These are phyloP conservation scores for Monomorium pharaonis DNA, from an alignment of 1,140 invertebrate species.

Conservation along the genomic window DNA sequence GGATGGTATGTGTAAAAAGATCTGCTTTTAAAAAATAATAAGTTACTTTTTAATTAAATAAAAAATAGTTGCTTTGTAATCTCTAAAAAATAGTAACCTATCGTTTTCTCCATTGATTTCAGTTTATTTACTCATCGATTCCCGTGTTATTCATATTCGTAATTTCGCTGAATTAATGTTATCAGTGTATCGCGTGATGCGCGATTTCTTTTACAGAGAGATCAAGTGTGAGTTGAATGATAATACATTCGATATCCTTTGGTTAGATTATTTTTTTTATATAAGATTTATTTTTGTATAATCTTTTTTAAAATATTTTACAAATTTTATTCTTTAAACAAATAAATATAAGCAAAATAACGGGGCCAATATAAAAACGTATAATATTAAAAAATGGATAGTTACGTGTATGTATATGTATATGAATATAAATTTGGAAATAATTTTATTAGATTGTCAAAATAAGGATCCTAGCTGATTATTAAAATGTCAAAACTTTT, in stretches of 20 bases:
- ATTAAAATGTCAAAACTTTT: no score
- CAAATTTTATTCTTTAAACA: not conserved
- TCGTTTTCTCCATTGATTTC: not conserved
- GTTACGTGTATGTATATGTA: no score
- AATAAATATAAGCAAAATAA: conserved; percentile 5
- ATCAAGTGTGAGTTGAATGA: not conserved
- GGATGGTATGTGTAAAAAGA: not conserved
- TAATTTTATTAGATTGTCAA: no score
- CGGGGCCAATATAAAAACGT: not conserved
- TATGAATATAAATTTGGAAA: no score
- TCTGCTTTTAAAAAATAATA: no score
- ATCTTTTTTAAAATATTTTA: conserved; percentile 4
- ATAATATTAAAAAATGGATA: no score
- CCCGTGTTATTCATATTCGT: not conserved
- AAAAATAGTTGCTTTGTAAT: not conserved
- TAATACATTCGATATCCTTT: not conserved
- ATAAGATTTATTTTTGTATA: conserved; percentile 31
- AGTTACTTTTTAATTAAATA: conserved; percentile 11
- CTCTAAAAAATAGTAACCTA: not conserved
- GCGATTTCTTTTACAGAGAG: not conserved
- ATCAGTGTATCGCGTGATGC: not conserved
- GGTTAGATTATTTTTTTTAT: no score
- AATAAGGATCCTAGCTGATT: no score
- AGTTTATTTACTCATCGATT: not conserved
- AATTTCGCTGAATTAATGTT: not conserved